Base-by-base conservation (phyloP, 1,140 invertebrate species). In the Capitella teleta region DNA sequence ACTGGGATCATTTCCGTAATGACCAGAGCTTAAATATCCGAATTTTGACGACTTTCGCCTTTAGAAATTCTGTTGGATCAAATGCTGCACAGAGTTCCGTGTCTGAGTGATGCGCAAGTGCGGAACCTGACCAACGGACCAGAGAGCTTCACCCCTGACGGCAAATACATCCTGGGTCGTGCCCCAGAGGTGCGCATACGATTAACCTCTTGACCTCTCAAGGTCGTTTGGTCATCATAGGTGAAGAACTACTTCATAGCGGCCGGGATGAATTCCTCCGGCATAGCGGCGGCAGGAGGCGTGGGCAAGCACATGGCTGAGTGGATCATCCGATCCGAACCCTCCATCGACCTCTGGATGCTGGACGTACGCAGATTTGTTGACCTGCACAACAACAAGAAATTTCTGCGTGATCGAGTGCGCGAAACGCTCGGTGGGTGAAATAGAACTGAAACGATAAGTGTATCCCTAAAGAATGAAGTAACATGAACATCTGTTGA, bases 161-260 rank as follows among this genome's bases (percentile, higher is more conserved):
- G 76, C 41, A 72, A 71, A 54, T 72, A 72, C 66, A 72, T 79
- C 28, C 75, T 97, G 14, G 93, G 93, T 2, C 86, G 96, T 78
- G 80, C 86, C 14, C 84, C 91, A 0, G 91, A 96, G 77, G 83
- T 87, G 63, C 64, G 53, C 32, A 34, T 34, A 34, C 10, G 10
- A 34, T 34, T 12, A 34, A 12, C 10, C 10, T 34, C 10, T 34
- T 34, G 32, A 12, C 10, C n/a, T n/a, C n/a, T n/a, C n/a, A n/a
- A n/a, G n/a, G n/a, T n/a, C n/a, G n/a, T n/a, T n/a, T n/a, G n/a
- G n/a, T 25, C 23, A 16, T 68, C 65, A 23, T 62, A 87, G 83
- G 84, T 96, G 52, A 77, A 80, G 58, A 96, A 96, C 64, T 98
- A 98, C 72, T 91, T 84, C 67, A 82, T 99, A 19, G 90, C 92